Evolutionary conservation across 2,113 vertebrate species (phyloP).

Genomic region (Pipa parva): DNA sequence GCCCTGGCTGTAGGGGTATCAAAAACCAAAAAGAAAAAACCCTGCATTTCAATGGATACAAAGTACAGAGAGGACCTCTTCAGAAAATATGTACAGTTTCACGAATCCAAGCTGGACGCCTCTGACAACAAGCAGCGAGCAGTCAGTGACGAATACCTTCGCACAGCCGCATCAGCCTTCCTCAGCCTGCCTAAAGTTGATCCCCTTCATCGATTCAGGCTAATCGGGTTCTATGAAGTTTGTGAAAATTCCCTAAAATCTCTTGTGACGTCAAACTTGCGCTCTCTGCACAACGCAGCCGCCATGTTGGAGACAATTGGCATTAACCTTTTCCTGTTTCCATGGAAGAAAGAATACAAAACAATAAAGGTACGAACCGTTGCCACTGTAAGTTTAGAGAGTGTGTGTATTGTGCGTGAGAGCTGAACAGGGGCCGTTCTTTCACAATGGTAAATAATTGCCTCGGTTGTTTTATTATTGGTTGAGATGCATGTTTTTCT

Average conservation of each 20-base stretch:
- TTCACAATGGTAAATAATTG: too few relatives aligned
- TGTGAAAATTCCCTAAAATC: slow-evolving; percentile 81
- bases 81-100: slow-evolving; percentile 87
- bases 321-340: slow-evolving; percentile 91
- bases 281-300: slow-evolving; percentile 79
- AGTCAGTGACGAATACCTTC: slow-evolving; percentile 74
- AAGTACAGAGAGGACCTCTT: slow-evolving; percentile 96
- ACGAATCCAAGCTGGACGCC: slow-evolving; percentile 79
- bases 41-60: slow-evolving; percentile 83
- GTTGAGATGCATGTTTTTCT: too few relatives aligned
- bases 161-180: slow-evolving; percentile 83
- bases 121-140: slow-evolving; percentile 63
- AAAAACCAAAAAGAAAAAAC: too few relatives aligned
- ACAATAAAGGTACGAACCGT: slow-evolving; percentile 82
- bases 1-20: slow-evolving; percentile 16
- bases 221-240: slow-evolving; percentile 90
- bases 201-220: slow-evolving; percentile 83
- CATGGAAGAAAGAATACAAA: slow-evolving; percentile 97
- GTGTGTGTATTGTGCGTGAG: too few relatives aligned
- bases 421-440: too few relatives aligned
- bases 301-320: slow-evolving; percentile 83
- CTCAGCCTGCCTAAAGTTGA: slow-evolving; percentile 87
- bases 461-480: too few relatives aligned
- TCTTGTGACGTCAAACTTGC: slow-evolving; percentile 78
- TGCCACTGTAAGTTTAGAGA: too few relatives aligned